Conservation (phyloP, 2,113 vertebrate genomes). For the Callithrix jacchus region DNA sequence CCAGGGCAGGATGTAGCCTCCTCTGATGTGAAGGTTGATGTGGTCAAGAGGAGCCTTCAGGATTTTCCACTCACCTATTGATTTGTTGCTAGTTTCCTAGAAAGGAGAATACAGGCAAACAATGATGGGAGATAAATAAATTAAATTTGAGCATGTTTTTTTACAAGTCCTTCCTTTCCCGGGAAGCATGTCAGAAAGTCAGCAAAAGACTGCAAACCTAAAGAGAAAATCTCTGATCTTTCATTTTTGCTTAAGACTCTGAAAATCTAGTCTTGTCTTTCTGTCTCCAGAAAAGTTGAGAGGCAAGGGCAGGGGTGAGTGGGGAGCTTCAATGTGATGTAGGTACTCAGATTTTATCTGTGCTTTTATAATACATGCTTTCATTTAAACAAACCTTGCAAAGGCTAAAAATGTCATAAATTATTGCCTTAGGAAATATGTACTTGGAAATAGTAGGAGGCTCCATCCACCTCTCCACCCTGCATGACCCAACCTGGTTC, state of each 20-base stretch:
- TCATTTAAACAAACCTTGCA: neutral
- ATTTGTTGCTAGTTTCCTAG: conserved; percentile 65
- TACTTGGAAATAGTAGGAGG: neutral
- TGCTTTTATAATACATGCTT: neutral
- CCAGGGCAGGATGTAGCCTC: conserved; percentile 85
- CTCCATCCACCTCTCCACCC: neutral
- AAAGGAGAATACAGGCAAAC: neutral
- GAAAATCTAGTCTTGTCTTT: neutral
- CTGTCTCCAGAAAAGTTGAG: neutral
- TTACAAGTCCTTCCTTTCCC: neutral
- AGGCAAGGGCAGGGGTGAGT: fast-evolving
- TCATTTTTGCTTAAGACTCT: neutral
- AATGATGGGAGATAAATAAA: neutral
- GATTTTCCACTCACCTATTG: neutral
- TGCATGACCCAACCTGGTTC: neutral
- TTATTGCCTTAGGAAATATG: neutral
- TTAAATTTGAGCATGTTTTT: neutral
- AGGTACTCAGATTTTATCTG: neutral
- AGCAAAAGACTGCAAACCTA: neutral
- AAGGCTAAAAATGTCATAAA: neutral
- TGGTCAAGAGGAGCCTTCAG: conserved; percentile 79
- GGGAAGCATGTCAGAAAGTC: neutral
- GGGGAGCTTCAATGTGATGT: fast-evolving
- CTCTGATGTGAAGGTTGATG: conserved; percentile 86
- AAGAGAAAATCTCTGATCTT: neutral